These are phyloP conservation scores for Triplophysa rosa DNA, from an alignment of 2,113 vertebrate genomes.

Conservation along the genomic window DNA sequence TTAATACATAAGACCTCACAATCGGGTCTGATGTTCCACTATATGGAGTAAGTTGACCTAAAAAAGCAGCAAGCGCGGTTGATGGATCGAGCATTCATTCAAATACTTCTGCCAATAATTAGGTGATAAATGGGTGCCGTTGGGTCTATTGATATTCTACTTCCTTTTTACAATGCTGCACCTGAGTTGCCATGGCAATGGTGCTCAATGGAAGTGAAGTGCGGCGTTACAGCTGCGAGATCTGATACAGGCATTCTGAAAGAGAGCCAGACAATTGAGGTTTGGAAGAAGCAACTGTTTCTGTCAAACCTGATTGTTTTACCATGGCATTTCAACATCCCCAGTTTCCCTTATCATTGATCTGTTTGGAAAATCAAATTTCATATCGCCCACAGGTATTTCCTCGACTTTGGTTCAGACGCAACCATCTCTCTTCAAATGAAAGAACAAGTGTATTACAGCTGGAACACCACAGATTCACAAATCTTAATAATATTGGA, in stretches of 20 bases:
- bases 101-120: slow-evolving; percentile 21
- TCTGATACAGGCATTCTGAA: slow-evolving; percentile 1
- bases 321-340: neutral
- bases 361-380: slow-evolving; percentile 33
- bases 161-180: slow-evolving; percentile 53
- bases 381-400: slow-evolving; percentile 13
- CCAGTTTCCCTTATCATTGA: neutral
- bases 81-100: slow-evolving; percentile 17
- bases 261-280: slow-evolving; percentile 7
- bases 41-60: neutral
- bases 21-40: neutral
- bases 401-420: neutral
- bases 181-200: slow-evolving; percentile 66
- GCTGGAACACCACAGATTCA: neutral
- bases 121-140: slow-evolving; percentile 23
- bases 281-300: neutral
- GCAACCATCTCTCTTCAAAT: neutral
- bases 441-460: neutral
- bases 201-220: slow-evolving; percentile 14
- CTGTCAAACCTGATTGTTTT: slow-evolving; percentile 4
- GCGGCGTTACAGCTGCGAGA: neutral
- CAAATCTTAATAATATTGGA: no score
- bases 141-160: slow-evolving; percentile 47
- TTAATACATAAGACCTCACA: neutral
- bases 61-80: neutral